Evolutionary conservation across 2,797 vertebrate species (phyloP).

Genomic region (Choloepus didactylus): DNA sequence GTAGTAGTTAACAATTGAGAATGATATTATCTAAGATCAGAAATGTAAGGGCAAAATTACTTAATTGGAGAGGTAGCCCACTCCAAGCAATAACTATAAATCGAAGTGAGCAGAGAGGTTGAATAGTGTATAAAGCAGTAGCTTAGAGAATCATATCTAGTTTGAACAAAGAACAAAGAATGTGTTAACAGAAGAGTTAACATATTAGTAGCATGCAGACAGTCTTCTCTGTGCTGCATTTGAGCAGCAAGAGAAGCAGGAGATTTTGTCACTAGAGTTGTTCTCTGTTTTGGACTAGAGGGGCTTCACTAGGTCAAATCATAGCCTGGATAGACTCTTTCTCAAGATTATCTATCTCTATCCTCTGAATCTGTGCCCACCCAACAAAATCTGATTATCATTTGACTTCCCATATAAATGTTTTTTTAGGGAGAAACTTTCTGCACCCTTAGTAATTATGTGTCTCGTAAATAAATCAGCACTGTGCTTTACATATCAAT

Average conservation of each 20-base stretch:
- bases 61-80: not conserved
- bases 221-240: not conserved
- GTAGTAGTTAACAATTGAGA: slow-evolving; percentile 30
- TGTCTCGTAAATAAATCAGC: slow-evolving; percentile 13
- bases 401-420: slow-evolving; percentile 15
- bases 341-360: slow-evolving; percentile 29
- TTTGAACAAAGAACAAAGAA: no score
- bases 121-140: slow-evolving; percentile 17
- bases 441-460: not conserved
- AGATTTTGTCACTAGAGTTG: slow-evolving; percentile 4
- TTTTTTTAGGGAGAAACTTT: slow-evolving; percentile 16
- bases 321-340: not conserved
- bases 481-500: not conserved
- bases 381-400: not conserved
- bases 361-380: not conserved
- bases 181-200: slow-evolving; percentile 13
- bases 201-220: not conserved
- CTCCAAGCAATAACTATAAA: not conserved
- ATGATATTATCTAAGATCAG: slow-evolving; percentile 21
- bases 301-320: not conserved
- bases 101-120: not conserved
- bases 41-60: not conserved
- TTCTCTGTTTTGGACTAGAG: not conserved
- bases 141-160: no score
- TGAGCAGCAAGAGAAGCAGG: not conserved